Base-by-base conservation (phyloP, 2,888 invertebrate genomes). In the Platycheirus rosarum region DNA sequence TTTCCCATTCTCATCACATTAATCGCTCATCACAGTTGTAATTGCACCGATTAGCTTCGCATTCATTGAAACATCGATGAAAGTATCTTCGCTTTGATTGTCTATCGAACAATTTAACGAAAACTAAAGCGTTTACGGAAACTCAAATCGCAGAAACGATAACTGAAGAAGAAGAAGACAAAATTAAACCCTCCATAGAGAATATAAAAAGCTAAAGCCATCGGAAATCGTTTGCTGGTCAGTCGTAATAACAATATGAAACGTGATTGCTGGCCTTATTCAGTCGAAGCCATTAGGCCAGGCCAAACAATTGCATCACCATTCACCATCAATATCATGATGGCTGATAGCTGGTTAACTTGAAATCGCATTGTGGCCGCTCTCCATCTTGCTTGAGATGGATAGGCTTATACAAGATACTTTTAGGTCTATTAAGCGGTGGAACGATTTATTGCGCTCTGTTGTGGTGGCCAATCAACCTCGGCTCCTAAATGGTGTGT, bases 191-290 rank as follows among this genome's bases (percentile, higher is more conserved):
- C 29, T 8, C 5, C 53, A n/a, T n/a, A 9, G 26, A n/a, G 37
- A 65, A 74, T 20, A 63, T 40, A 60, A 80, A 75, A 75, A 66
- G 55, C 49, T 60, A 37, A 66, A 63, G 71, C 77, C 82, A 82
- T 82, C 82, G 82, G 82, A 82, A 82, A 82, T 82, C 82, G 82
- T 82, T 82, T 82, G 82, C 73, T 44, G 68, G 68, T n/a, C n/a
- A 62, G 68, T 44, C 82, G 44, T 77, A 82, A 82, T 82, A 76
- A 82, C 57, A 82, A 82, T 82, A 82, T 55, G 77, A 82, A 82
- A 82, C 82, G 82, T 82, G 82, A 82, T 82, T 63, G 68, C 46
- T 73, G 55, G 82, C 68, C 68, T 82, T 68, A 82, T 82, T 82
- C 82, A 65, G 55, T 42, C 63, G 63, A n/a, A n/a, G n/a, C n/a